Evolutionary conservation across 2,797 vertebrate species (phyloP), one percentile per base, ranked within the genome.

Genomic region (Gadopsis bispinosus): DNA sequence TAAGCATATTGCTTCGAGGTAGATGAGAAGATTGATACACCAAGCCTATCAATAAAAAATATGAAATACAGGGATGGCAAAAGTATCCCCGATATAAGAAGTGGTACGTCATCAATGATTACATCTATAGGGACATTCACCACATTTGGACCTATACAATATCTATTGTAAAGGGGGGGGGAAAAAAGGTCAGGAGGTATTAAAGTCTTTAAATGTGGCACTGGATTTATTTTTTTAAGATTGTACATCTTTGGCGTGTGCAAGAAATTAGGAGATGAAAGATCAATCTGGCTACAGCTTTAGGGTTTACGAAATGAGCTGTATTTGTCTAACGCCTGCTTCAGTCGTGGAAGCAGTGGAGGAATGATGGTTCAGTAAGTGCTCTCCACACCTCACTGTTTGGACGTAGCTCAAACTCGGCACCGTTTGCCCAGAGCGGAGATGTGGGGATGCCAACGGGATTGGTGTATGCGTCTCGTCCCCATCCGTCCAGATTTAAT

Each of bases 321-420:
- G 59, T 31, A 68, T 73, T 56, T 31, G 20, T 35, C 4, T 29
- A 74, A 53, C 53, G 51, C 79, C 20, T 43, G 58, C 47, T 22
- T 71, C 33, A 41, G 74, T 6, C 0, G 26, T 20, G 65, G 29
- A 79, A 50, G 22, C n/a, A 69, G 54, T 67, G 55, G n/a, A 67
- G 67, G 55, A 68, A 50, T 3, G 55, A 73, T 39, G 67, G 58
- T 45, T 76, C 29, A 59, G 55, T 75, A 48, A 83, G 69, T 55
- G 65, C 65, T 79, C 71, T 69, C 68, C 48, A 68, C 60, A 55
- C 26, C 56, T 64, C 41, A 31, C 51, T 74, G 76, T 77, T 68
- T 84, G 83, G 65, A 84, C 1, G 7, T 48, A 69, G 72, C 51
- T 80, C 83, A 82, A 82, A 84, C 69, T 77, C 59, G 11, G 82